Conservation (phyloP, 2,888 invertebrate genomes). For the Trissoscelio sp. region DNA sequence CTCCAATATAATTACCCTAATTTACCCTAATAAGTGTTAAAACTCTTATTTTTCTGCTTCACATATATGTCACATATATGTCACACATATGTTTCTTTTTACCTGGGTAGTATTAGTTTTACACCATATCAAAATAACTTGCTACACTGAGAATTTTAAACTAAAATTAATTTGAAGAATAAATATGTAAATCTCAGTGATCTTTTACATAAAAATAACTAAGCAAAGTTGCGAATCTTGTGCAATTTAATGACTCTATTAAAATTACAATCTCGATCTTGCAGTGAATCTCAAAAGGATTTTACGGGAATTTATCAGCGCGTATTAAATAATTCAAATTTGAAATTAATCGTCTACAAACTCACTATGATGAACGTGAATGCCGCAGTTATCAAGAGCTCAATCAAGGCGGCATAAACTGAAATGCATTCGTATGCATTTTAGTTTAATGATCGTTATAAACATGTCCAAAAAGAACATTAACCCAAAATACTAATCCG, state of each 20-base stretch:
- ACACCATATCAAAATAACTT: too few relatives aligned
- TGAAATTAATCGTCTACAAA: slow-evolving; percentile 13
- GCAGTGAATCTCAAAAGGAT: not conserved
- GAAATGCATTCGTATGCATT: not conserved
- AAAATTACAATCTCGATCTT: not conserved
- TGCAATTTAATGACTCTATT: slow-evolving; percentile 3
- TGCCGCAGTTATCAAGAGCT: slow-evolving; percentile 21
- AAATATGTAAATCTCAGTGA: too few relatives aligned
- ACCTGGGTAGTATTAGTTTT: too few relatives aligned
- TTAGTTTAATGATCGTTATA: slow-evolving; percentile 28
- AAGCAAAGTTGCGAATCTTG: too few relatives aligned
- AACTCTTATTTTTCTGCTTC: too few relatives aligned
- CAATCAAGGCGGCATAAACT: slow-evolving; percentile 29
- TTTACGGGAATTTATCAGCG: slow-evolving; percentile 13
- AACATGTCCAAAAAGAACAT: slow-evolving; percentile 38
- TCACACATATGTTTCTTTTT: too few relatives aligned
- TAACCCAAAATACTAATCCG: slow-evolving; percentile 43
- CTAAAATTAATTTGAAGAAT: too few relatives aligned
- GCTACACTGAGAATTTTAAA: too few relatives aligned
- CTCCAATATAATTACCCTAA: too few relatives aligned
- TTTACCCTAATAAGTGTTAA: too few relatives aligned
- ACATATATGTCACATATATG: too few relatives aligned
- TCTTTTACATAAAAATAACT: too few relatives aligned
- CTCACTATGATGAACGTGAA: not conserved
- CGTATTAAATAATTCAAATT: slow-evolving; percentile 11